Base-by-base conservation (phyloP, 2,797 vertebrate genomes). In the Rhinophrynus dorsalis region DNA sequence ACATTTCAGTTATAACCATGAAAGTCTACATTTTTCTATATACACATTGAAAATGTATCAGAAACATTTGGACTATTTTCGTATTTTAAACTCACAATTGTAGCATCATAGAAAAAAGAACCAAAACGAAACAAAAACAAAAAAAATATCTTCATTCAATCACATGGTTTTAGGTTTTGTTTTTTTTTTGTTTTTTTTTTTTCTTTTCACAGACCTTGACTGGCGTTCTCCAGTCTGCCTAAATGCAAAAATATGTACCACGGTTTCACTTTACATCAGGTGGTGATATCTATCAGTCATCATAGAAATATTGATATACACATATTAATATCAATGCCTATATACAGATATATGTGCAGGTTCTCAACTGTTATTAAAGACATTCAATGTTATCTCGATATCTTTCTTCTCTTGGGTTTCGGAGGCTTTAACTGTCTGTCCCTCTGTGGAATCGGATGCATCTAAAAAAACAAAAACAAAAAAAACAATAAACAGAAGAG, bases 381-480 rank as follows among this genome's bases (percentile, higher is more conserved):
- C 86, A 95, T 92, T 95, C 92, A 94, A 85, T 97, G 97, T 96
- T 98, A 99, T 99, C 97, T 99, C 89, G 97, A 99, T 84, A 99
- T 98, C 88, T 98, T 99, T 88, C 97, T 96, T 87, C 96, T 94
- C 90, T 99, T 99, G 81, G 95, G 93, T 78, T 99, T 99, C 77
- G 97, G 97, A 80, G 95, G 93, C 86, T 96, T 96, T 88, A 95
- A 88, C 82, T 96, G 95, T 84, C 95, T 93, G 79, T 97, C 95
- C 87, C 94, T 92, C 45, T 94, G 93, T 0, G 95, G 94, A 87
- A 96, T 94, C 88, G 94, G 93, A 77, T 81, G 90, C 85, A 94
- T 92, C 92, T 94, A 48, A 40, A 78, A 80, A 78, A 67, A n/a
- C n/a, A n/a, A n/a, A n/a, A n/a, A n/a, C n/a, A n/a, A n/a, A n/a